Percentiles rank a stretch among this genome's conserved stretches.
Conservation (phyloP, 1,140 invertebrate genomes). For the Drosophila varians region DNA sequence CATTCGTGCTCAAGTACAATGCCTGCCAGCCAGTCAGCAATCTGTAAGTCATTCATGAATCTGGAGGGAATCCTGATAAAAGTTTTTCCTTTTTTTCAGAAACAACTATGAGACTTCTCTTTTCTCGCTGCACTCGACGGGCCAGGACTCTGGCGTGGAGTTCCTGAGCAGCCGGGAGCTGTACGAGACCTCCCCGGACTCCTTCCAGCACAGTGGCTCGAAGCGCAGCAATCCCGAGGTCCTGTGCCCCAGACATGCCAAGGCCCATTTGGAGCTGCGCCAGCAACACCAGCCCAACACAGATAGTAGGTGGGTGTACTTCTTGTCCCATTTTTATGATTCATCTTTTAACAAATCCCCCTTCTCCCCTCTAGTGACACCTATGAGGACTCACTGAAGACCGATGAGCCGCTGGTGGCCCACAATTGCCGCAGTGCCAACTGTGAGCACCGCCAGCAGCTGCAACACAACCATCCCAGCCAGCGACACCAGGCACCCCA, state of each 20-base stretch:
- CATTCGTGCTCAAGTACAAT: conserved; percentile 81
- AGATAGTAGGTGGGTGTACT: conserved; percentile 59
- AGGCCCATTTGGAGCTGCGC: conserved; percentile 66
- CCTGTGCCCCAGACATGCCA: conserved; percentile 74
- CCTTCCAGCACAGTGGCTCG: conserved; percentile 83
- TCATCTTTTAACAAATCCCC: neutral
- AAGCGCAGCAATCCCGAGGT: conserved; percentile 58
- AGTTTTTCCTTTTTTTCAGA: conserved; percentile 14
- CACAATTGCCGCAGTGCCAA: conserved; percentile 85
- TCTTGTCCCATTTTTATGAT: neutral
- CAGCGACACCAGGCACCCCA: conserved; percentile 55
- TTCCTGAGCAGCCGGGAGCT: conserved; percentile 84
- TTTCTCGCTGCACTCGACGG: conserved; percentile 91
- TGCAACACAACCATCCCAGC: neutral
- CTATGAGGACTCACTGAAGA: conserved; percentile 88
- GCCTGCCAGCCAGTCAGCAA: conserved; percentile 77
- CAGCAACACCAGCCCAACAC: conserved; percentile 50
- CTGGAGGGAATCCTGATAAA: neutral
- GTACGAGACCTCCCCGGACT: conserved; percentile 88
- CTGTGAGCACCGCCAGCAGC: conserved; percentile 84
- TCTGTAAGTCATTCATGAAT: conserved; percentile 56
- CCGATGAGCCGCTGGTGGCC: conserved; percentile 69
- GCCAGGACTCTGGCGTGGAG: conserved; percentile 90
- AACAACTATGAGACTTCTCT: conserved; percentile 86
- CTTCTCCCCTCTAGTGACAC: conserved; percentile 84